Evolutionary conservation across 2,888 invertebrate species (phyloP), one percentile per base, ranked within the genome.

Genomic region (Acleris sparsana): DNA sequence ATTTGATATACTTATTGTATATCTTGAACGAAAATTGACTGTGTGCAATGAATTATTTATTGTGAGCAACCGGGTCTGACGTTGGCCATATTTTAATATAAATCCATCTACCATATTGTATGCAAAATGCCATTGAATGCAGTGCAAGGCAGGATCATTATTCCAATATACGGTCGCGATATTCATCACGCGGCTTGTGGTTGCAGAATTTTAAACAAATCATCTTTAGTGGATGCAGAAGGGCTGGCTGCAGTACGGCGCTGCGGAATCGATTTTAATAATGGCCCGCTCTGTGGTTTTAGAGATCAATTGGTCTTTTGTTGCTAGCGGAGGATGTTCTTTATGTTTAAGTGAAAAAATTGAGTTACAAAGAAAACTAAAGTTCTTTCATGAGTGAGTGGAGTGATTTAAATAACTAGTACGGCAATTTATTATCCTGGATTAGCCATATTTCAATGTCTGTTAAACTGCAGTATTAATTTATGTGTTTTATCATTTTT

Each of bases 41-140:
- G 81, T 87, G 85, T 83, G 87, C 85, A 85, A 89, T 92, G 91
- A 92, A 92, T 92, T 87, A 92, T 92, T 91, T 90, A 92, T 92
- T 82, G 85, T 88, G 80, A 86, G 84, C 88, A 89, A 88, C 89
- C 87, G 85, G 84, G 82, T 85, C 84, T 92, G 91, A 91, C 89
- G 88, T 88, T 87, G 76, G 87, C 88, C 89, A 92, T 92, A 91
- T 90, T 89, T 92, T 91, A 92, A 91, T 92, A 92, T 90, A 91
- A 91, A 92, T 89, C 89, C 90, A 89, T 92, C 90, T 85, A 86
- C 86, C 88, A 89, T 91, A 92, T 92, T 92, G 92, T 92, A 92
- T 92, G 92, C 92, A 92, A 92, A 92, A 92, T 90, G 84, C 88
- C 87, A 92, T 92, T 92, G 91, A 92, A 92, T 89, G 85, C 92